Evolutionary conservation across 2,113 vertebrate genomes (phyloP).

Genomic region (Planiliza haematocheilus): DNA sequence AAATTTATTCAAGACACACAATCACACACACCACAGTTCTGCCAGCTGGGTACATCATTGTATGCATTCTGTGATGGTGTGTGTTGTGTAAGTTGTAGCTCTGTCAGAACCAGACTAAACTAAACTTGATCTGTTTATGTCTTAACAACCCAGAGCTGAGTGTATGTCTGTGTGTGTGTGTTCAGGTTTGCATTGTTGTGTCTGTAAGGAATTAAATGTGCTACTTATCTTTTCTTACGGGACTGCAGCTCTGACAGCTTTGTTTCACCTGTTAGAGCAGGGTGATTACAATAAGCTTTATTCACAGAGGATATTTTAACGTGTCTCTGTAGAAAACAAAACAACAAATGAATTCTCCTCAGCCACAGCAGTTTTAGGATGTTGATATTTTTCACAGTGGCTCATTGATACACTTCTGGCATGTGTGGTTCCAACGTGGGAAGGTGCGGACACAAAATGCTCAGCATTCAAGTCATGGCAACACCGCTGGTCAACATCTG

Average conservation of each 20-base stretch:
- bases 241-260: neutral
- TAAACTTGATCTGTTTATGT: slow-evolving; percentile 25
- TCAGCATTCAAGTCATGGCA: too few species aligned
- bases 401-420: too few species aligned
- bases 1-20: slow-evolving; percentile 6
- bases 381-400: too few species aligned
- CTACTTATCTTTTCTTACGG: too few species aligned
- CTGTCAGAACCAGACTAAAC: slow-evolving; percentile 19
- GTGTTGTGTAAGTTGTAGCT: slow-evolving; percentile 1
- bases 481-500: too few species aligned
- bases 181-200: neutral
- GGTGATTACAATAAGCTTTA: neutral
- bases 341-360: neutral
- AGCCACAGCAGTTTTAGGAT: too few species aligned
- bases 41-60: neutral
- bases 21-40: neutral
- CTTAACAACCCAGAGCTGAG: slow-evolving; percentile 27
- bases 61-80: neutral
- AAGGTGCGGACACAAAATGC: too few species aligned
- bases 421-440: too few species aligned
- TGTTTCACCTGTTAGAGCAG: neutral
- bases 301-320: neutral
- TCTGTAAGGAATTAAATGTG: too few species aligned
- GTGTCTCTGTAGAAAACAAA: neutral
- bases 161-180: neutral